Evolutionary conservation across 2,888 invertebrate species (phyloP).

Genomic region (Zele albiditarsus): DNA sequence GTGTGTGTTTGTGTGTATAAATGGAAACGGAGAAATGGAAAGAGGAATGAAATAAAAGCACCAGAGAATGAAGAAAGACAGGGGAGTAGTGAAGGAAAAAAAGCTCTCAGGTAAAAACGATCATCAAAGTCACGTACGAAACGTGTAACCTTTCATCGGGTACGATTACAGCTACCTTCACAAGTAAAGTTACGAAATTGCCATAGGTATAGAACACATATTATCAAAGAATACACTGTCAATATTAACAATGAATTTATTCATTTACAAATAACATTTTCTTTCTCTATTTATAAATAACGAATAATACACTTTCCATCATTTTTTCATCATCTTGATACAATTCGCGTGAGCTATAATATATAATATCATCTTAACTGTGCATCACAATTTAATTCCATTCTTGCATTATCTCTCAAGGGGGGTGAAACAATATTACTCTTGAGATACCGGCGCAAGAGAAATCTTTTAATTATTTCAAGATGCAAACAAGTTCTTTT

Average conservation of each 20-base stretch:
- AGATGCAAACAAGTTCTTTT: slow-evolving; percentile 39
- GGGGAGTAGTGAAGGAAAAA: slow-evolving; percentile 24
- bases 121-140: slow-evolving; percentile 52
- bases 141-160: slow-evolving; percentile 46
- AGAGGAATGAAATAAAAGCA: slow-evolving; percentile 43
- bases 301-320: background rate
- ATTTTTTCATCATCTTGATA: background rate
- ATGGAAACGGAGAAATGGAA: background rate
- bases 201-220: slow-evolving; percentile 32
- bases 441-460: slow-evolving; percentile 10
- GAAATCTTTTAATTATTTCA: slow-evolving; percentile 37
- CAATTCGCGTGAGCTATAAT: background rate
- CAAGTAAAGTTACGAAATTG: slow-evolving; percentile 37
- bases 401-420: slow-evolving; percentile 33
- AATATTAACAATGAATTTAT: background rate
- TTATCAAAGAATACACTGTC: slow-evolving; percentile 9
- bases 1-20: background rate
- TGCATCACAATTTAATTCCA: slow-evolving; percentile 31
- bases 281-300: too few species aligned
- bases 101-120: slow-evolving; percentile 29
- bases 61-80: slow-evolving; percentile 34
- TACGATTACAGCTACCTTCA: slow-evolving; percentile 45
- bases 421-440: slow-evolving; percentile 44
- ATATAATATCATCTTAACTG: background rate
- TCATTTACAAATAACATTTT: background rate